Conservation (phyloP, 2,888 invertebrate species). For the Atethmia centrago region DNA sequence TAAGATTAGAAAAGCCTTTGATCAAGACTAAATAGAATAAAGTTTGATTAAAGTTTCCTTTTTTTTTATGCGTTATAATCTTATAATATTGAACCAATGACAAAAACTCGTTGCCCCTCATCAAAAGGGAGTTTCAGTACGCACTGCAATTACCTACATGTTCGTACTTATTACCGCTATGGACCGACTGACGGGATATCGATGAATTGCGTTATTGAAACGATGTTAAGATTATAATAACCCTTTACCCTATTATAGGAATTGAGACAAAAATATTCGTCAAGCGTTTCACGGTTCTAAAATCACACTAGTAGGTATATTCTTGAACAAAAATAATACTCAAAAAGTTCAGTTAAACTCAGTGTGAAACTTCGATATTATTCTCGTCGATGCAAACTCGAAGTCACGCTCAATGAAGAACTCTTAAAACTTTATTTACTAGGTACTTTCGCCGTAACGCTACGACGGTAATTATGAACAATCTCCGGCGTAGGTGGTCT, state of each 20-base stretch:
- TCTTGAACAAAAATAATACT: neutral
- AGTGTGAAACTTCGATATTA: constrained; percentile 25
- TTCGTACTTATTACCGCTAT: neutral
- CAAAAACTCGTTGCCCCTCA: neutral
- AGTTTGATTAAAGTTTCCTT: neutral
- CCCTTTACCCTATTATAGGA: no score
- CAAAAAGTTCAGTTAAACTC: constrained; percentile 37
- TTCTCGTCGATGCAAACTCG: constrained; percentile 28
- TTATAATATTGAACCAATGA: neutral
- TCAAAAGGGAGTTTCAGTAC: neutral
- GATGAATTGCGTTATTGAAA: no score
- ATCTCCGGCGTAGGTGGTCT: constrained; percentile 22
- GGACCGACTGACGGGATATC: neutral
- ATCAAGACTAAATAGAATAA: constrained; percentile 15
- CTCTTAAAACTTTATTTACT: constrained; percentile 49
- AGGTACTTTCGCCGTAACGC: constrained; percentile 11
- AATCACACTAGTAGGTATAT: neutral
- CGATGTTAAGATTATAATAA: no score
- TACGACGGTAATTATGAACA: constrained; percentile 38
- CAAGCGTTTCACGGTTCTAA: neutral
- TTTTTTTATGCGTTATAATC: constrained; percentile 2
- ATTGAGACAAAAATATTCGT: neutral
- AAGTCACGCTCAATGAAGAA: constrained; percentile 29
- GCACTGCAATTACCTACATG: neutral
- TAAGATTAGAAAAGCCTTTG: constrained; percentile 32